These are phyloP conservation scores for Sphaerodactylus townsendi DNA, from an alignment of 2,113 vertebrate species.

Conservation along the genomic window DNA sequence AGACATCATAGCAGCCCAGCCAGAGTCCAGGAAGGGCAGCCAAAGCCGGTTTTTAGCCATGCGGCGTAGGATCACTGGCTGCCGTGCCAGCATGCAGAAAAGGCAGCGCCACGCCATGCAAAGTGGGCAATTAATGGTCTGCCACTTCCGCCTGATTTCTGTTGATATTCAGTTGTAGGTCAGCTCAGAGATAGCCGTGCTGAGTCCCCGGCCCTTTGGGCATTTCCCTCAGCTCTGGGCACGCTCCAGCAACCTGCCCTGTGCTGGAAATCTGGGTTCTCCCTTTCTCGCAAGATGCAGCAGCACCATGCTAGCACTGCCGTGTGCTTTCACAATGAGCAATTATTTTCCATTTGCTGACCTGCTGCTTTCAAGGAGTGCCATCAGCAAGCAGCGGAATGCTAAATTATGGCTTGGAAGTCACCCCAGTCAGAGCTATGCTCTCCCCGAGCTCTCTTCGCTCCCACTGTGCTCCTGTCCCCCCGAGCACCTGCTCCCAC, in stretches of 20 bases:
- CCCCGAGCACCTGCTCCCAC: neutral
- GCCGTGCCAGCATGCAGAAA: neutral
- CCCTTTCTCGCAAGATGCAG: neutral
- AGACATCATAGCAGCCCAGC: neutral
- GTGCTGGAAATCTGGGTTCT: neutral
- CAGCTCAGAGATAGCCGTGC: accelerated
- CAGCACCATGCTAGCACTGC: neutral
- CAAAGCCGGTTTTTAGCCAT: neutral
- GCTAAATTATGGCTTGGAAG: constrained; percentile 11
- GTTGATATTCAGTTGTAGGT: neutral
- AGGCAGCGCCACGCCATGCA: too few species aligned
- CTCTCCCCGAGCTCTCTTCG: neutral
- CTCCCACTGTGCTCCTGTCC: neutral
- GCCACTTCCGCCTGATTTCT: neutral
- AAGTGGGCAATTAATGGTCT: neutral
- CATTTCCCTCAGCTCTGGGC: neutral
- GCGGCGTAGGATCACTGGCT: neutral
- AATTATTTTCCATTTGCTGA: constrained; percentile 31
- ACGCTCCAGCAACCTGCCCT: neutral
- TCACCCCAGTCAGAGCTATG: neutral
- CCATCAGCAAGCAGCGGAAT: neutral
- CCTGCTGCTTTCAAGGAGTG: neutral
- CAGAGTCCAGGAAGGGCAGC: neutral
- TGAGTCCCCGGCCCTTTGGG: neutral
- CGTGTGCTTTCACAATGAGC: neutral